Conservation (phyloP, 2,797 vertebrate genomes). For the Sardinella longiceps region DNA sequence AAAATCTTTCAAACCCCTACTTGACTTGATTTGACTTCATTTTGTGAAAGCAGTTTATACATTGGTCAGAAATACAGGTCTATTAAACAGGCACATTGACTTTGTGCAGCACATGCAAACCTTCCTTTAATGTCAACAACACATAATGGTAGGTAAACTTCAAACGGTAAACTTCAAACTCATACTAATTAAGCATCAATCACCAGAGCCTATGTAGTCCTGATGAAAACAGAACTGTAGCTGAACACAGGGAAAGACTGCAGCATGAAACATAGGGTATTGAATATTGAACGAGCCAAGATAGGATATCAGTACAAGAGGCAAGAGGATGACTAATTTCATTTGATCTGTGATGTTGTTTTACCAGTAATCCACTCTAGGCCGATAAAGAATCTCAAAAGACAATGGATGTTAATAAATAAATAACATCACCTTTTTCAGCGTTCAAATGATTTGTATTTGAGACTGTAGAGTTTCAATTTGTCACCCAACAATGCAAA, state of each 20-base stretch:
- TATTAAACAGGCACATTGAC: not conserved
- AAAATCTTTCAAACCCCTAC: no score
- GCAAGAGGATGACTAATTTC: not conserved
- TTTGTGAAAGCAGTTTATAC: no score
- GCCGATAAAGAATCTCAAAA: not conserved
- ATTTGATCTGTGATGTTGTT: not conserved
- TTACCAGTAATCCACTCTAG: not conserved
- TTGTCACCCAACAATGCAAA: not conserved
- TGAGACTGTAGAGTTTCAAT: not conserved
- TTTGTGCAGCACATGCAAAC: not conserved
- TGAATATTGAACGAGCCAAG: not conserved
- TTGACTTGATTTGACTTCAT: no score
- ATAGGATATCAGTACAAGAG: not conserved
- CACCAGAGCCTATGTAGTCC: not conserved
- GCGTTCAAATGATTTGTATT: not conserved
- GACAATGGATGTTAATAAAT: not conserved
- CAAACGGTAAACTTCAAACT: constrained; percentile 10
- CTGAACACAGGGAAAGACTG: not conserved
- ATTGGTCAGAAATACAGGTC: not conserved
- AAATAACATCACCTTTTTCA: not conserved
- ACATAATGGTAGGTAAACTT: not conserved
- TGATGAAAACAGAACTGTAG: constrained; percentile 7
- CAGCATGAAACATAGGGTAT: not conserved
- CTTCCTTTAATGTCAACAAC: not conserved
- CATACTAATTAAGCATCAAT: not conserved